Conservation (phyloP, 2,113 vertebrate genomes). For the Sinocyclocheilus rhinocerous region DNA sequence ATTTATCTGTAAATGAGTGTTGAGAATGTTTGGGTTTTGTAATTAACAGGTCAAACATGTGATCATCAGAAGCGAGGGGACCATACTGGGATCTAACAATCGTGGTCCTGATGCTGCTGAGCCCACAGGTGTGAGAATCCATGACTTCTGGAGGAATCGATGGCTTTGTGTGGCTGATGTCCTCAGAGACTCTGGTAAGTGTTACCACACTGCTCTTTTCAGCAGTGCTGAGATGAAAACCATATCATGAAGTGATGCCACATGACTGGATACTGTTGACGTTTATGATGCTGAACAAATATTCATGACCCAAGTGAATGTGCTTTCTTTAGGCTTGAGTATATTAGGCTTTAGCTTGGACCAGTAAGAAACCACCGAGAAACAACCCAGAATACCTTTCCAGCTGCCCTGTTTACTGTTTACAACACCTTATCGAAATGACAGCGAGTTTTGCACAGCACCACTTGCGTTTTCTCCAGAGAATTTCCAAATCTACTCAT, state of each 20-base stretch:
- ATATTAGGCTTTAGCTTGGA: background rate
- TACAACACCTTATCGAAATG: background rate
- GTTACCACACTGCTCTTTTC: background rate
- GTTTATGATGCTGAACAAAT: background rate
- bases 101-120: background rate
- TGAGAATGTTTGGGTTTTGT: background rate
- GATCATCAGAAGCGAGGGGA: background rate
- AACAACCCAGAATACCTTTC: background rate
- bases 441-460: background rate
- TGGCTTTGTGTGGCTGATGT: background rate
- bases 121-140: too few relatives aligned
- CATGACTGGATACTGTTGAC: background rate
- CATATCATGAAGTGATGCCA: background rate
- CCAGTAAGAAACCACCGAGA: background rate
- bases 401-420: background rate
- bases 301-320: background rate
- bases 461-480: background rate
- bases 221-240: background rate
- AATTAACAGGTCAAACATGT: background rate
- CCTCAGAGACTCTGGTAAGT: constrained; percentile 10
- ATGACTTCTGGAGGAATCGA: background rate
- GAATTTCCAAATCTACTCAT: background rate
- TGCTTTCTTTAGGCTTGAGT: background rate
- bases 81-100: background rate
- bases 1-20: background rate